Evolutionary conservation across 1,140 invertebrate species (phyloP).

Genomic region (Planococcus citri): DNA sequence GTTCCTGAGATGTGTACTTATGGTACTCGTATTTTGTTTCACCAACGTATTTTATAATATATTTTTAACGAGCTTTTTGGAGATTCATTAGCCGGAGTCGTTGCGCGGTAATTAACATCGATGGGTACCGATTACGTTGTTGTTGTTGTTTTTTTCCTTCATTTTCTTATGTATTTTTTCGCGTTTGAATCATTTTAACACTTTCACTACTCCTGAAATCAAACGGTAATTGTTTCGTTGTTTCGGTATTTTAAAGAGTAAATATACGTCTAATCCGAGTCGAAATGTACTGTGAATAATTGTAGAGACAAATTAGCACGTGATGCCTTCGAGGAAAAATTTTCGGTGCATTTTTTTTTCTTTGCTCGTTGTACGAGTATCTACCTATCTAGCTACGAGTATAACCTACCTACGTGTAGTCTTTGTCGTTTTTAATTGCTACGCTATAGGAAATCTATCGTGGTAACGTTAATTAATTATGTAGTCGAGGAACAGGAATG

Average conservation of each 20-base stretch:
- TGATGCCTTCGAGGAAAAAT: background rate
- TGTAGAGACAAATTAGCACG: background rate
- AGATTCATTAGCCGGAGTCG: too few relatives aligned
- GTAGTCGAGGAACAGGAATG: background rate
- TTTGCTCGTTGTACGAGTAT: too few relatives aligned
- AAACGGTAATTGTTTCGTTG: background rate
- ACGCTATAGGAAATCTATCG: background rate
- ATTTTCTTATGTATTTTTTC: too few relatives aligned
- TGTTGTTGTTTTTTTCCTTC: too few relatives aligned
- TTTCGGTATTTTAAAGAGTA: background rate
- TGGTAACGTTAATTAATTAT: background rate
- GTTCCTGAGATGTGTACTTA: too few relatives aligned
- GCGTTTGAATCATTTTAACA: background rate
- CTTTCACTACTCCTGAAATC: background rate
- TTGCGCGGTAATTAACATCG: background rate
- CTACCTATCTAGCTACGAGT: too few relatives aligned
- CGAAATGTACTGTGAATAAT: conserved; percentile 2
- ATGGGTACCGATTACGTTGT: background rate
- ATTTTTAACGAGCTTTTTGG: too few relatives aligned
- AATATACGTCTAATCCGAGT: background rate
- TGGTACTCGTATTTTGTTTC: too few relatives aligned
- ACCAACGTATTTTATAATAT: too few relatives aligned
- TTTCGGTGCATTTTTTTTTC: background rate
- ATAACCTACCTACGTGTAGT: too few relatives aligned
- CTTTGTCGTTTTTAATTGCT: too few relatives aligned